Conservation (phyloP, 2,113 vertebrate genomes). For the Fregata magnificens region DNA sequence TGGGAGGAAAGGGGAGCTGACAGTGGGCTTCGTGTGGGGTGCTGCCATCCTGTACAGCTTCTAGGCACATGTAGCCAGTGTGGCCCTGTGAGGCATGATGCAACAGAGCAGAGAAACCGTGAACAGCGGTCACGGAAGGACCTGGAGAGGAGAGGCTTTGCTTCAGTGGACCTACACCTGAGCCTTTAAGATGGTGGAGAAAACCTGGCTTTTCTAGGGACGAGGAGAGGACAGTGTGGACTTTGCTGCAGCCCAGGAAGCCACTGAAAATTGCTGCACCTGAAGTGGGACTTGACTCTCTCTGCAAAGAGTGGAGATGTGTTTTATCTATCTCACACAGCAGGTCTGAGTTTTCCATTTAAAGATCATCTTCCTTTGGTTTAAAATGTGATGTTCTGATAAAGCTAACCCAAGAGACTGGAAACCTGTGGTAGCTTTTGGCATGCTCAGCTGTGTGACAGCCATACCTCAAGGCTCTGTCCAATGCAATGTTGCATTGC, state of each 20-base stretch:
- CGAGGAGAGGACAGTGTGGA: background rate
- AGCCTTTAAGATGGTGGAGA: background rate
- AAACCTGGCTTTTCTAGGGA: background rate
- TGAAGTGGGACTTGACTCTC: background rate
- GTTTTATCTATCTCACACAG: background rate
- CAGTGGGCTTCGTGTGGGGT: background rate
- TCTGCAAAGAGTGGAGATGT: background rate
- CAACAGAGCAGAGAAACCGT: background rate
- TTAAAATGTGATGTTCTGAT: background rate
- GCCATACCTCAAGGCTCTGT: background rate
- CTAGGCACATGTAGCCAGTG: accelerated
- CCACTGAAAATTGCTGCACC: background rate
- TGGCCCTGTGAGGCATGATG: background rate
- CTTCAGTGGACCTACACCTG: background rate
- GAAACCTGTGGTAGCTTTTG: background rate
- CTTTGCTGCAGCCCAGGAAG: background rate
- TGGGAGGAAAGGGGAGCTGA: background rate
- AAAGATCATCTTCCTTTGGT: background rate
- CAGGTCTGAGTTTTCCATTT: background rate
- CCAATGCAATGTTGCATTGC: background rate
- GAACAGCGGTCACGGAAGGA: background rate
- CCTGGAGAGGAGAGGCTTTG: background rate
- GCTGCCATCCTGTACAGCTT: background rate
- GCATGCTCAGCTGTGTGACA: background rate
- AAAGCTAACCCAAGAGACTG: background rate